A percentile compares a stretch with the other conserved stretches of the same genome.
phyloP scores from a whole-genome alignment of 2,113 vertebrate genomes.

The Axis porcinus region DNA sequence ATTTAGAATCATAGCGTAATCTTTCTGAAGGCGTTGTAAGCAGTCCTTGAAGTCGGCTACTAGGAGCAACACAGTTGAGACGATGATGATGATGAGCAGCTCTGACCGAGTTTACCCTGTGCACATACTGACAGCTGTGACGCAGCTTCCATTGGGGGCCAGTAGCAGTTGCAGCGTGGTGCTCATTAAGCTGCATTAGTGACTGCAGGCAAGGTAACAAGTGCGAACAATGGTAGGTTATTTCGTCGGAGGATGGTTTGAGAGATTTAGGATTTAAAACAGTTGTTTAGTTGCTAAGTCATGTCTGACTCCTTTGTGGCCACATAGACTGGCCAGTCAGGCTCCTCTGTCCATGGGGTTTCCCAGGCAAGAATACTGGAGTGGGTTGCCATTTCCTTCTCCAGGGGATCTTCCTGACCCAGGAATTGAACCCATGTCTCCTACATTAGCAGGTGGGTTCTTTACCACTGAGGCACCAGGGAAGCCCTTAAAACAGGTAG shows the following conservation, averaged over 20 bases:
- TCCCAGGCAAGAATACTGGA: not conserved
- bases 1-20: not conserved
- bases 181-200: not conserved
- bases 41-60: not conserved
- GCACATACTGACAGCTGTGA: not conserved
- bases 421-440: not conserved
- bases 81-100: not conserved
- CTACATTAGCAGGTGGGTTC: not conserved
- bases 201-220: not conserved
- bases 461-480: not conserved
- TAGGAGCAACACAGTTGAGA: not conserved
- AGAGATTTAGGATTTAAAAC: not conserved
- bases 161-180: not conserved
- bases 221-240: not conserved
- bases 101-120: not conserved
- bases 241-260: not conserved
- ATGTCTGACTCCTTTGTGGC: not conserved
- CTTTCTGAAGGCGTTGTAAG: not conserved
- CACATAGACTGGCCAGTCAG: not conserved
- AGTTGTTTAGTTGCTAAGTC: not conserved
- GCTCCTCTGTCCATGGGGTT: not conserved
- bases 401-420: not conserved
- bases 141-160: not conserved
- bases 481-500: not conserved
- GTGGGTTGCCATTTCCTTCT: not conserved